These are phyloP conservation scores for Gallinago stenura DNA, from an alignment of 2,797 vertebrate genomes.

Conservation along the genomic window DNA sequence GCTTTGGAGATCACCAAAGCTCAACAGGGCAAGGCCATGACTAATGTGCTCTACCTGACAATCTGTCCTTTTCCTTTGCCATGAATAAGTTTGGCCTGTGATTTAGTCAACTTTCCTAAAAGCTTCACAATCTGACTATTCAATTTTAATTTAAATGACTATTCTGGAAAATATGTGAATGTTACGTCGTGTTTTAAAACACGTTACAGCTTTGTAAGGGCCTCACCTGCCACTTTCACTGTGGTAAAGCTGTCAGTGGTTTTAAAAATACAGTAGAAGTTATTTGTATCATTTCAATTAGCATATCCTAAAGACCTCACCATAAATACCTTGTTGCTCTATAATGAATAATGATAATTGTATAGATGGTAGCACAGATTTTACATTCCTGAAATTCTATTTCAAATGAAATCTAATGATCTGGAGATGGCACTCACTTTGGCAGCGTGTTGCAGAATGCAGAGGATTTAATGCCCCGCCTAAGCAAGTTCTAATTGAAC, in stretches of 20 bases:
- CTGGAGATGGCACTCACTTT: neutral
- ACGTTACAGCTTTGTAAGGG: neutral
- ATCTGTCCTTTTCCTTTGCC: neutral
- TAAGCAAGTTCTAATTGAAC: constrained; percentile 8
- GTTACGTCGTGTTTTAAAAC: neutral
- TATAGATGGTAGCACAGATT: neutral
- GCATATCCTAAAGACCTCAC: neutral
- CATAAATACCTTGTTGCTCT: neutral
- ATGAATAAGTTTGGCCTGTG: neutral
- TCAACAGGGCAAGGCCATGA: neutral
- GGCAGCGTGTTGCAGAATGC: neutral
- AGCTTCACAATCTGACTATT: neutral
- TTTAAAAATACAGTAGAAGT: neutral
- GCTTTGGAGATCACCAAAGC: neutral
- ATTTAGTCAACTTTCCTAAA: neutral
- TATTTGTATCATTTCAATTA: neutral
- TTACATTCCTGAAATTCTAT: neutral
- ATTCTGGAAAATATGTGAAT: neutral
- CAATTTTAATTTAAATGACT: neutral
- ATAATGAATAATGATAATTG: neutral
- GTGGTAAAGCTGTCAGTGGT: neutral
- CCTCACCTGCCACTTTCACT: neutral
- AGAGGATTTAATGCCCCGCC: neutral
- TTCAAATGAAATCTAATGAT: neutral
- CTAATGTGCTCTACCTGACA: neutral